A percentile compares a stretch with the other conserved stretches of the same genome.
Evolutionary conservation across 2,888 invertebrate genomes (phyloP).

Genomic region (Lepidocyrtinus sp.): DNA sequence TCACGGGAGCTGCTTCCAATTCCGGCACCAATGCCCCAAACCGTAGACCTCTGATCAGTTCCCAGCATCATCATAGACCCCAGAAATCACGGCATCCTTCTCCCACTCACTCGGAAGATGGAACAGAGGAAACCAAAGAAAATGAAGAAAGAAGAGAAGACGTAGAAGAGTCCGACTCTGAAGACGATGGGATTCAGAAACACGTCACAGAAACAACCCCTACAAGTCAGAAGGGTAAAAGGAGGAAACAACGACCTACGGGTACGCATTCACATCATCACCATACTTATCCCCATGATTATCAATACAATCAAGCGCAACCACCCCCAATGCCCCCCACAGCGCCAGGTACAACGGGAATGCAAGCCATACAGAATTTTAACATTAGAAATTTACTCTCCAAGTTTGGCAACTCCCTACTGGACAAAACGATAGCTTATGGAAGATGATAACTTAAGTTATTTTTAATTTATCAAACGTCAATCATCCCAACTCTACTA

Average conservation of each 20-base stretch:
- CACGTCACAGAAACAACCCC: not conserved
- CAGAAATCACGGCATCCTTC: too few relatives aligned
- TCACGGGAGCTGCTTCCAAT: too few relatives aligned
- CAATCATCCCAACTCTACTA: too few relatives aligned
- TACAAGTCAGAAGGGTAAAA: not conserved
- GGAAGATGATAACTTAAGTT: not conserved
- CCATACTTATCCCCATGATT: not conserved
- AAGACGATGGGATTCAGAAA: not conserved
- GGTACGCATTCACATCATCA: not conserved
- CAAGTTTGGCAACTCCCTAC: conserved; percentile 15
- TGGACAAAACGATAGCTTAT: conserved; percentile 27
- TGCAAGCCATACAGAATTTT: conserved; percentile 21
- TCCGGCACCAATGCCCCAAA: too few relatives aligned
- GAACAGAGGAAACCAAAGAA: not conserved
- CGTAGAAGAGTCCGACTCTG: not conserved
- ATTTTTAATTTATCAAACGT: too few relatives aligned
- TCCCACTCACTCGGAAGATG: not conserved
- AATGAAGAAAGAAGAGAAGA: not conserved
- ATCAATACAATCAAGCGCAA: not conserved
- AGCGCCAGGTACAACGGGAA: conserved; percentile 16
- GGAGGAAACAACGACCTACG: not conserved
- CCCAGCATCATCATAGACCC: too few relatives aligned
- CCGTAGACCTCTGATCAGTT: too few relatives aligned
- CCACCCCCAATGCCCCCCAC: not conserved
- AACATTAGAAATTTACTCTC: conserved; percentile 21